A percentile compares a stretch with the other conserved stretches of the same genome.
Conservation (phyloP, 2,888 invertebrate species). For the Thymelicus lineola region DNA sequence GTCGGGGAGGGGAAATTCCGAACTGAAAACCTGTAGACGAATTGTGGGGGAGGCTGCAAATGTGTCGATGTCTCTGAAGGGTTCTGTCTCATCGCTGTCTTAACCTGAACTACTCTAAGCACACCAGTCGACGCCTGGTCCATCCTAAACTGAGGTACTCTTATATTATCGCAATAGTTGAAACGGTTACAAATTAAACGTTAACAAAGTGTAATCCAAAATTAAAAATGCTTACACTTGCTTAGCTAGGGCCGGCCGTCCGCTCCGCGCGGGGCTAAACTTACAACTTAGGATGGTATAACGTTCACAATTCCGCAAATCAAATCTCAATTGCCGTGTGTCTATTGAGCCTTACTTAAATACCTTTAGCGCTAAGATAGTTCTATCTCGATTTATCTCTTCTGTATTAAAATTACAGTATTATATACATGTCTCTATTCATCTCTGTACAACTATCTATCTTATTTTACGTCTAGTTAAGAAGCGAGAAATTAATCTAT, state of each 20-base stretch:
- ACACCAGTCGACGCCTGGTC: conserved; percentile 85
- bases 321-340: conserved; percentile 69
- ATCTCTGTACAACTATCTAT: conserved; percentile 82
- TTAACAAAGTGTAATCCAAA: conserved; percentile 83
- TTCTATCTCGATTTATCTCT: conserved; percentile 64
- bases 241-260: conserved; percentile 81
- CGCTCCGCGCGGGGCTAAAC: conserved; percentile 67
- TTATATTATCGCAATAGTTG: conserved; percentile 82
- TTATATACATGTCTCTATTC: conserved; percentile 79
- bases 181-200: conserved; percentile 84
- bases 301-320: conserved; percentile 76
- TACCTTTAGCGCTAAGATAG: conserved; percentile 81
- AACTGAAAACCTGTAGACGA: conserved; percentile 50
- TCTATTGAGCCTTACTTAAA: conserved; percentile 80
- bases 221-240: conserved; percentile 82
- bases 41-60: conserved; percentile 70
- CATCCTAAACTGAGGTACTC: conserved; percentile 84
- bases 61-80: conserved; percentile 76
- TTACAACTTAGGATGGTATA: conserved; percentile 74
- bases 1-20: conserved; percentile 46
- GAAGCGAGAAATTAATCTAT: conserved; percentile 66
- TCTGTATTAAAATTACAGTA: conserved; percentile 82
- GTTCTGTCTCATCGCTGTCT: conserved; percentile 68
- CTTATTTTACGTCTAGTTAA: conserved; percentile 73
- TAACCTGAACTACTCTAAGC: conserved; percentile 75